These are phyloP conservation scores for Aphidius colemani DNA, from an alignment of 2,888 invertebrate genomes.

Conservation along the genomic window DNA sequence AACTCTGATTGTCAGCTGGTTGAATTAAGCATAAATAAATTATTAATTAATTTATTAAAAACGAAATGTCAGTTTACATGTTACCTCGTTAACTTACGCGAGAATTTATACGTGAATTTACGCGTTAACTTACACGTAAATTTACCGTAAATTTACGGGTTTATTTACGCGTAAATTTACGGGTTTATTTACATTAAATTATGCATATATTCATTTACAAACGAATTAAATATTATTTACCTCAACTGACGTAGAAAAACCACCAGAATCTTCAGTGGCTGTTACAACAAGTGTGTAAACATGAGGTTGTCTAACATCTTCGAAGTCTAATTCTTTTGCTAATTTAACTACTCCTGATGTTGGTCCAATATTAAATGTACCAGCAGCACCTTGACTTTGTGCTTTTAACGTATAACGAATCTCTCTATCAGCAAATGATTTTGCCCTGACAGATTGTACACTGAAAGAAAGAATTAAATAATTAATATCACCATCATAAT, in stretches of 20 bases:
- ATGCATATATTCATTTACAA: not conserved
- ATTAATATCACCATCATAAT: not conserved
- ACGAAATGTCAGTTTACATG: too few species aligned
- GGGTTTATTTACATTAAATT: too few species aligned
- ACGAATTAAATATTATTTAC: conserved; percentile 60
- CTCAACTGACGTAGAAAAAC: conserved; percentile 93
- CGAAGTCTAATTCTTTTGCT: conserved; percentile 95
- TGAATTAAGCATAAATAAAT: not conserved
- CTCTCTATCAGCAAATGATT: conserved; percentile 95
- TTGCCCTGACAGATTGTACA: conserved; percentile 95
- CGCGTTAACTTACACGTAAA: too few species aligned
- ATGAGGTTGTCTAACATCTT: conserved; percentile 92
- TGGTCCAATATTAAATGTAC: conserved; percentile 93
- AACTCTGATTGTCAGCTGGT: conserved; percentile 88
- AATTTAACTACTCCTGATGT: conserved; percentile 94
- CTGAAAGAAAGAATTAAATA: conserved; percentile 61
- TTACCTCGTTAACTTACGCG: too few species aligned
- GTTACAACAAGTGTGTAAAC: conserved; percentile 91
- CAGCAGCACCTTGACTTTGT: conserved; percentile 87
- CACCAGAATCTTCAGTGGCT: conserved; percentile 96
- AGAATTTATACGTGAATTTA: too few species aligned
- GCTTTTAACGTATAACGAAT: conserved; percentile 95
- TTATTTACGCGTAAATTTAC: too few species aligned
- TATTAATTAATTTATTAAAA: too few species aligned
- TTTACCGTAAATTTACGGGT: too few species aligned